These are phyloP conservation scores for Cyphomyrus discorhynchus DNA, from an alignment of 2,113 vertebrate species.

Conservation along the genomic window DNA sequence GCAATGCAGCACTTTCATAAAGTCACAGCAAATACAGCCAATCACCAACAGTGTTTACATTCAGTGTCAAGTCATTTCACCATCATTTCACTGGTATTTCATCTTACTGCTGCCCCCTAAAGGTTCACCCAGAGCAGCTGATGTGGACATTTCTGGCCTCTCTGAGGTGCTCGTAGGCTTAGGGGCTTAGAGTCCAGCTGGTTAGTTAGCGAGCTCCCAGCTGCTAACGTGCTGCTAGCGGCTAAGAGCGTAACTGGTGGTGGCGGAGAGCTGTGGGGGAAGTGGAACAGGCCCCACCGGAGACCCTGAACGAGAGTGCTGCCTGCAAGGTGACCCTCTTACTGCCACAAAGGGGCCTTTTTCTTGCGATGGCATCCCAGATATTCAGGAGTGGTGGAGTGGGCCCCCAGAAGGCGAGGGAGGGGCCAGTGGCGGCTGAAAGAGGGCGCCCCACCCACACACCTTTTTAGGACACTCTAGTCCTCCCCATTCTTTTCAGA, in stretches of 20 bases:
- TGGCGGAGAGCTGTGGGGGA: constrained; percentile 38
- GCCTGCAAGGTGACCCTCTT: constrained; percentile 38
- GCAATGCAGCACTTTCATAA: background rate
- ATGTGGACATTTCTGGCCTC: background rate
- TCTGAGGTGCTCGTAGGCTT: background rate
- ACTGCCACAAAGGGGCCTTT: constrained; percentile 5
- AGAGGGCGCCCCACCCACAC: background rate
- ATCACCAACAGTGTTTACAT: background rate
- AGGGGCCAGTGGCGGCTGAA: background rate
- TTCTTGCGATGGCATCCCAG: background rate
- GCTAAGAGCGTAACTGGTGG: background rate
- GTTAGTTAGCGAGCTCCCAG: background rate
- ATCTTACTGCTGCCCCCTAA: background rate
- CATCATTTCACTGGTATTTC: background rate
- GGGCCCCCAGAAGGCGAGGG: background rate
- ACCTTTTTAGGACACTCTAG: background rate
- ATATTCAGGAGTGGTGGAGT: background rate
- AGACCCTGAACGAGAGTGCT: constrained; percentile 48
- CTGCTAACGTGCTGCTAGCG: background rate
- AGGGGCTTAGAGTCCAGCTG: background rate
- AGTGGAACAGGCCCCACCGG: constrained; percentile 43
- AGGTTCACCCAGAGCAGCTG: background rate
- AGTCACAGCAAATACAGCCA: background rate
- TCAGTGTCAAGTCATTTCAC: background rate
- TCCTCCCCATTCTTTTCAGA: background rate